phyloP scores from a whole-genome alignment of 2,113 vertebrate genomes.

The Leptobrachium ailaonicum region DNA sequence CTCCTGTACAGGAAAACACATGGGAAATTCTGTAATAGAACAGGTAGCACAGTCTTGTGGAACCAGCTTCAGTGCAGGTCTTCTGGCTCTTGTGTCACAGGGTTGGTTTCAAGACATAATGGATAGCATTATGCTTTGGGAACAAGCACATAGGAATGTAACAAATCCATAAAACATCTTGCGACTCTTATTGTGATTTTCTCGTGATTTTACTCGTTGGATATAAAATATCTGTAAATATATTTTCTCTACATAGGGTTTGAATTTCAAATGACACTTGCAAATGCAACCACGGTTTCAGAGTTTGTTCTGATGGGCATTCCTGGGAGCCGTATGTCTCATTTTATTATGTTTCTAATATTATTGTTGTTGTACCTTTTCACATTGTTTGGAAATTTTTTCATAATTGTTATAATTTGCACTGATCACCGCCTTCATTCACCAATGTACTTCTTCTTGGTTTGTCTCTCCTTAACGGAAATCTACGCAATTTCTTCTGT shows the following conservation, averaged over 20 bases:
- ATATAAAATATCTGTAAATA: too few relatives aligned
- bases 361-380: slow-evolving; percentile 8
- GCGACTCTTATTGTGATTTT: too few relatives aligned
- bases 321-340: background rate
- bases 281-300: slow-evolving; percentile 3
- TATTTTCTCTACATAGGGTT: background rate
- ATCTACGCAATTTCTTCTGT: background rate
- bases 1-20: too few relatives aligned
- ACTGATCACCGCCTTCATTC: slow-evolving; percentile 23
- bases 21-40: too few relatives aligned
- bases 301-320: slow-evolving; percentile 5
- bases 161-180: too few relatives aligned
- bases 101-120: too few relatives aligned
- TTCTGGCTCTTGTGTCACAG: too few relatives aligned
- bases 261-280: slow-evolving; percentile 4
- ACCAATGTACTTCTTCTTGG: slow-evolving; percentile 33
- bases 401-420: slow-evolving; percentile 11
- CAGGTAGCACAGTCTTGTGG: too few relatives aligned
- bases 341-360: background rate
- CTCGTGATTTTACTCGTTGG: too few relatives aligned
- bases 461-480: slow-evolving; percentile 14
- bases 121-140: too few relatives aligned
- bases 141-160: too few relatives aligned
- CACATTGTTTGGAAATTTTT: slow-evolving; percentile 15
- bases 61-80: too few relatives aligned